These are phyloP conservation scores for Ictalurus punctatus DNA, from an alignment of 2,113 vertebrate genomes.

Conservation along the genomic window DNA sequence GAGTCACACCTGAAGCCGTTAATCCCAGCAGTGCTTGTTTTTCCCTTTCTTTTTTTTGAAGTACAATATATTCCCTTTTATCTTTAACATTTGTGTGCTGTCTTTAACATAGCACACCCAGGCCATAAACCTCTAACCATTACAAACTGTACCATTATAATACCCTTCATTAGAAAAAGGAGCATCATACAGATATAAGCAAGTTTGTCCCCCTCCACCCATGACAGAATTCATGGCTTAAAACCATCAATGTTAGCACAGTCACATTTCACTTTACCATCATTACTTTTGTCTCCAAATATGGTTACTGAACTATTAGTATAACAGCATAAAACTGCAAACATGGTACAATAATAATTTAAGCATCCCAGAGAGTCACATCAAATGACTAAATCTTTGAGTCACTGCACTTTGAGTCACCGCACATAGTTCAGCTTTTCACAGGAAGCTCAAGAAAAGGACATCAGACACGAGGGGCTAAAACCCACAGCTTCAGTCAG, in stretches of 20 bases:
- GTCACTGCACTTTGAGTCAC: not conserved
- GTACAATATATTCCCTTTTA: not conserved
- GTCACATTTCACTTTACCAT: not conserved
- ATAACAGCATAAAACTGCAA: not conserved
- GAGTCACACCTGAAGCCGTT: not conserved
- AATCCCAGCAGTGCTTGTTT: not conserved
- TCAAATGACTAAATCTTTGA: not conserved
- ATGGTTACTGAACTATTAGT: not conserved
- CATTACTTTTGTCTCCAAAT: not conserved
- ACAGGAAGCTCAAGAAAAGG: conserved; percentile 29
- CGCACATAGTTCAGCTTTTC: not conserved
- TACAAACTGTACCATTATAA: not conserved
- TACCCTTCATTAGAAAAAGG: not conserved
- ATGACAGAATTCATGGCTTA: not conserved
- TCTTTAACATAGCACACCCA: not conserved
- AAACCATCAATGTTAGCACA: not conserved
- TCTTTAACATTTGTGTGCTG: no score
- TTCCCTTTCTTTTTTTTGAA: not conserved
- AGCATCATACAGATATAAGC: not conserved
- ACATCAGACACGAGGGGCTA: conserved; percentile 20
- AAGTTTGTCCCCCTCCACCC: accelerated
- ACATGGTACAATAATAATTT: not conserved
- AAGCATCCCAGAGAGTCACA: not conserved
- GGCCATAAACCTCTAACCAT: not conserved
- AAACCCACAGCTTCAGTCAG: conserved; percentile 11